phyloP scores from a whole-genome alignment of 1,140 invertebrate species.

The Andricus grossulariae region DNA sequence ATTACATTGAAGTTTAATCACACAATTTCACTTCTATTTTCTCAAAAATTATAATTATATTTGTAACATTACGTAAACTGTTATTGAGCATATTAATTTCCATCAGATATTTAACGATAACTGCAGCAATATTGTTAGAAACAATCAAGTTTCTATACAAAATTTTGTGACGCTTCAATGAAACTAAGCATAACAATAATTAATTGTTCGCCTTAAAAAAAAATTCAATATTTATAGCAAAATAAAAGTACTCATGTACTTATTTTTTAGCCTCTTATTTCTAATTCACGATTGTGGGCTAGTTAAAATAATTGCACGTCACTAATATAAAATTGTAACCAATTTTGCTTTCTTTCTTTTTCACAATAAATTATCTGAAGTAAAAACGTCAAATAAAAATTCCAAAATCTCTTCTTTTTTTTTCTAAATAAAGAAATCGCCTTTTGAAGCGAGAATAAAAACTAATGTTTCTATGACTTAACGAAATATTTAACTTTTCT shows the following conservation, averaged over 20 bases:
- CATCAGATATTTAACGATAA: background rate
- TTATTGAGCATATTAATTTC: background rate
- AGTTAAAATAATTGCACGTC: background rate
- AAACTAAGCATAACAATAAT: too few relatives aligned
- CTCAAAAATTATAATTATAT: background rate
- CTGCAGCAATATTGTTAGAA: background rate
- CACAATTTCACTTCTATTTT: background rate
- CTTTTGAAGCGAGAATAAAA: too few relatives aligned
- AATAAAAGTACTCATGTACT: background rate
- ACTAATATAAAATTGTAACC: background rate
- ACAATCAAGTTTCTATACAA: background rate
- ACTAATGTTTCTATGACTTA: too few relatives aligned
- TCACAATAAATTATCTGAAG: background rate
- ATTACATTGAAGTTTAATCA: background rate
- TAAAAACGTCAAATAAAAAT: background rate
- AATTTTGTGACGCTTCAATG: background rate
- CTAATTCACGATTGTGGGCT: background rate
- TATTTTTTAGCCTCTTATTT: background rate
- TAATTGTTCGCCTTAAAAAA: too few relatives aligned
- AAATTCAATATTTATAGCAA: background rate
- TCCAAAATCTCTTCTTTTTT: background rate
- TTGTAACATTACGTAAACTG: background rate
- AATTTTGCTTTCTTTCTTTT: background rate
- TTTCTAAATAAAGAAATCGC: too few relatives aligned
- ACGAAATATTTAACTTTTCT: background rate